These are phyloP conservation scores for Glossophaga mutica DNA, from an alignment of 2,797 vertebrate genomes.

Conservation along the genomic window DNA sequence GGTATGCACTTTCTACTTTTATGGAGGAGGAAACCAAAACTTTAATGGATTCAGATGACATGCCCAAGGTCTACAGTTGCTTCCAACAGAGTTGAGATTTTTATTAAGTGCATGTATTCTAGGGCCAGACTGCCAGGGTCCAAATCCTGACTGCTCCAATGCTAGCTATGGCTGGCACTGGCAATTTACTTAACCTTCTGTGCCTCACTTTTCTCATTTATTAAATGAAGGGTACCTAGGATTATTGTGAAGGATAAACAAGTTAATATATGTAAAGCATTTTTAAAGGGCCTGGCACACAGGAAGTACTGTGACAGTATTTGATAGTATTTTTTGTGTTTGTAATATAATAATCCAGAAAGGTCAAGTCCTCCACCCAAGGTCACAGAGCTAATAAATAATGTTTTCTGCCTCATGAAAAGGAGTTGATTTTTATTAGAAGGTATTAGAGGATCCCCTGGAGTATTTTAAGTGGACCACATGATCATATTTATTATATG, in stretches of 20 bases:
- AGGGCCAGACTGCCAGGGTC: background rate
- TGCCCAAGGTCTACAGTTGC: background rate
- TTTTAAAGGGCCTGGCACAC: background rate
- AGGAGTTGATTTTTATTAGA: background rate
- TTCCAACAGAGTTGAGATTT: background rate
- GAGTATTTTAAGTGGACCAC: constrained; percentile 17
- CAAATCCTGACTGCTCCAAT: background rate
- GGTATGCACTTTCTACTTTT: background rate
- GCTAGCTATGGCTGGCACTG: background rate
- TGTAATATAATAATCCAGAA: background rate
- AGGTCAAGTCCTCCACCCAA: background rate
- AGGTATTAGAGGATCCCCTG: background rate
- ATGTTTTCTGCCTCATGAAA: background rate
- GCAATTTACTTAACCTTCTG: background rate
- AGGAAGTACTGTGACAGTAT: background rate
- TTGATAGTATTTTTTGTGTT: background rate
- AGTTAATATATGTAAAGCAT: background rate
- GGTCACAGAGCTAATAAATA: background rate
- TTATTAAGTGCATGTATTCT: background rate
- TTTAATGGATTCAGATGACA: background rate
- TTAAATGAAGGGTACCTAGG: background rate
- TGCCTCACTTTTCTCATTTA: background rate
- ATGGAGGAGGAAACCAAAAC: background rate
- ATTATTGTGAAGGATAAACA: background rate
- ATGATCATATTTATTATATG: background rate